phyloP scores from a whole-genome alignment of 1,140 invertebrate species.

The Araneus ventricosus region DNA sequence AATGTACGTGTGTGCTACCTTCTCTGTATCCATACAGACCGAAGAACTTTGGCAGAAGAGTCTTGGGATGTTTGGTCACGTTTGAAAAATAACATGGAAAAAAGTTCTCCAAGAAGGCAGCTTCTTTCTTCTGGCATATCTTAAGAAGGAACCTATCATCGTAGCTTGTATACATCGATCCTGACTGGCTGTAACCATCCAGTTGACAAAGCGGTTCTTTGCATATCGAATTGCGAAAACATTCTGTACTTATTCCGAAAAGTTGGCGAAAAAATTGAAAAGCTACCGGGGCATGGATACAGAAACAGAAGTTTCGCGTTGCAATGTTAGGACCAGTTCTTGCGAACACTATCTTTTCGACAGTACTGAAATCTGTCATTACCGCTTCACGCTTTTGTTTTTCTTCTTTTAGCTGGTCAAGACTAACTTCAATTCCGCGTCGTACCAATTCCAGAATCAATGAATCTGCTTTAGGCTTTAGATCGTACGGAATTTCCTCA shows the following conservation, averaged over 20 bases:
- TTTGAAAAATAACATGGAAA: slow-evolving; percentile 97
- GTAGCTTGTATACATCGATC: slow-evolving; percentile 98
- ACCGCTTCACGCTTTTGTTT: background rate
- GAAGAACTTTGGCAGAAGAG: slow-evolving; percentile 99
- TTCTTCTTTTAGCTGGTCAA: background rate
- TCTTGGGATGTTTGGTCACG: slow-evolving; percentile 97
- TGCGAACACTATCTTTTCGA: background rate
- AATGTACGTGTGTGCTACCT: slow-evolving; percentile 89
- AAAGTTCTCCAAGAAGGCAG: slow-evolving; percentile 98
- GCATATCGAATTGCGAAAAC: slow-evolving; percentile 99
- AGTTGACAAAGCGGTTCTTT: slow-evolving; percentile 94
- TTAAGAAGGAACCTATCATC: slow-evolving; percentile 99
- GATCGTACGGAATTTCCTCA: background rate
- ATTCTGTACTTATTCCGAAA: slow-evolving; percentile 98
- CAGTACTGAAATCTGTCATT: background rate
- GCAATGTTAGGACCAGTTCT: background rate
- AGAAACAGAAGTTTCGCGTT: slow-evolving; percentile 86
- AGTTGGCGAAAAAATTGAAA: slow-evolving; percentile 99
- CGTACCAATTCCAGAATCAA: slow-evolving; percentile 26
- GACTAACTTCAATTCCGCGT: slow-evolving; percentile 14
- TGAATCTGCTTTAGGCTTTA: background rate
- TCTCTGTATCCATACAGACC: slow-evolving; percentile 95
- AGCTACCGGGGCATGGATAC: slow-evolving; percentile 98
- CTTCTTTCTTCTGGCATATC: slow-evolving; percentile 99
- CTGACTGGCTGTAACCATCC: slow-evolving; percentile 98